Percentiles rank a stretch among this genome's conserved stretches.
phyloP scores from a whole-genome alignment of 2,888 invertebrate species.

The Phalera bucephala region DNA sequence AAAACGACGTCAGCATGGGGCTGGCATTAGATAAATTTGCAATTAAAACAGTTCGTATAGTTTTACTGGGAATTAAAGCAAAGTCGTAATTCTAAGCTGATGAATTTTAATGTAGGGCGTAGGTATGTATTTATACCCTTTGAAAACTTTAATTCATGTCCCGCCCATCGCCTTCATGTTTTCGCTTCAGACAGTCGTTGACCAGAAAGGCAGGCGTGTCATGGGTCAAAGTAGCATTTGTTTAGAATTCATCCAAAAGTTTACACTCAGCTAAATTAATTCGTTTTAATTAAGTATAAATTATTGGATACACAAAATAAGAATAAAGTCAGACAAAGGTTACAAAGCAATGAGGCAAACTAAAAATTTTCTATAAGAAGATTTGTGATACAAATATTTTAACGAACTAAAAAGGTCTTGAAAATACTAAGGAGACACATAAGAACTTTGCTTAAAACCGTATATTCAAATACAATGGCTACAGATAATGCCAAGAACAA shows the following conservation, averaged over 20 bases:
- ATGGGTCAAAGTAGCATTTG: conserved; percentile 3
- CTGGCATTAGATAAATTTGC: conserved; percentile 11
- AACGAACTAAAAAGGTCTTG: conserved; percentile 24
- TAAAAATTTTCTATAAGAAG: no score
- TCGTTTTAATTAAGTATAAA: no score
- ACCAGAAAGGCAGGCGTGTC: conserved; percentile 9
- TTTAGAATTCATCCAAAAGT: conserved; percentile 9
- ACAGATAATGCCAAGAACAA: conserved; percentile 14
- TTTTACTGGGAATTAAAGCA: conserved; percentile 9
- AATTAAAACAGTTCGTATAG: conserved; percentile 13
- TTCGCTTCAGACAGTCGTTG: conserved; percentile 25
- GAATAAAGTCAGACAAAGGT: no score
- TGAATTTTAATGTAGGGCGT: conserved; percentile 10
- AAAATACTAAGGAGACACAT: conserved; percentile 13
- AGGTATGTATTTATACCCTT: no score
- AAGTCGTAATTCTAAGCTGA: conserved; percentile 8
- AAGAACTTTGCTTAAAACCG: conserved; percentile 18
- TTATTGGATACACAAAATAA: neutral
- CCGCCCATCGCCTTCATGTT: conserved; percentile 5
- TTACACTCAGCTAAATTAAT: conserved; percentile 5
- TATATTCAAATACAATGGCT: conserved; percentile 25
- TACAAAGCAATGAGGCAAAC: no score
- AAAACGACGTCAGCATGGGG: conserved; percentile 9
- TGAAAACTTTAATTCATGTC: conserved; percentile 8
- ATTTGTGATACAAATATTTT: no score